Evolutionary conservation across 2,113 vertebrate species (phyloP), one percentile per base, ranked within the genome.

Genomic region (Oplegnathus fasciatus): DNA sequence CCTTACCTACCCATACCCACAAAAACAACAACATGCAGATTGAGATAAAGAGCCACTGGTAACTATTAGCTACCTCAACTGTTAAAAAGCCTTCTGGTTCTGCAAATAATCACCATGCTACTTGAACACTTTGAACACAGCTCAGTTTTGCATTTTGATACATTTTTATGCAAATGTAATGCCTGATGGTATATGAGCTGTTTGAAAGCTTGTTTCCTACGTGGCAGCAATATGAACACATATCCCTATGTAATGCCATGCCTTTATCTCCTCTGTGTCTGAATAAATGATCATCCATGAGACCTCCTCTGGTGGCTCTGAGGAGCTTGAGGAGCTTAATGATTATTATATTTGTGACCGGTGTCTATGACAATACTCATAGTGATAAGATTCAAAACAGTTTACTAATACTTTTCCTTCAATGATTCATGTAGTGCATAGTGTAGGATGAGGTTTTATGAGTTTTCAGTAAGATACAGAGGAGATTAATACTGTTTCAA

Each of bases 161-260:
- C 26, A 83, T 80, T 82, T 89, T 71, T 79, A 92, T 91, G 82
- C 71, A 88, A 92, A 93, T 90, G 26, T 7, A 9, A 58, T 4
- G 26, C 54, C 50, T 78, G 78, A 80, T 80, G 64, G 18, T 81
- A 69, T 70, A 72, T 48, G 15, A 74, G 58, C 54, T 62, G 58
- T 71, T 55, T 86, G 50, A 80, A 84, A 62, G 61, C 46, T 40
- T 37, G 76, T 54, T 65, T 79, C 60, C 34, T 65, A 68, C 55
- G 73, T 66, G 37, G 37, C 81, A 72, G 72, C 78, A 74, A 28
- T 15, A 44, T 62, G 34, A 80, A 37, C 13, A 48, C 14, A 18
- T 71, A 40, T 67, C 26, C 50, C 22, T 40, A 40, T 68, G 65
- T 67, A 69, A 55, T 28, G 28, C 10, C 40, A 13, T 50, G 58